phyloP scores from a whole-genome alignment of 2,797 vertebrate species.

The Ambastaia sidthimunki region DNA sequence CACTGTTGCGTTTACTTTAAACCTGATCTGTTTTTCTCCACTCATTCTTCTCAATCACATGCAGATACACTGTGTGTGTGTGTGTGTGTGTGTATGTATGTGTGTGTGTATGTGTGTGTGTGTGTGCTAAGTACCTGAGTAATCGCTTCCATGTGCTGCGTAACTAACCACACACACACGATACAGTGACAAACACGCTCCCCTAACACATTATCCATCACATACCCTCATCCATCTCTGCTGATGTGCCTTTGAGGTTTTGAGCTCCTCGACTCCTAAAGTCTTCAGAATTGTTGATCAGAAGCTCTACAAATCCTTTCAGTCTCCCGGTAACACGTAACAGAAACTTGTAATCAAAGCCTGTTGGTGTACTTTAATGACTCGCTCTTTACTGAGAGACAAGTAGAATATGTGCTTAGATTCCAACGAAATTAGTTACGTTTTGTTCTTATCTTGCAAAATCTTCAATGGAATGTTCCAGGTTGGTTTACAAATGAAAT shows the following conservation, averaged over 20 bases:
- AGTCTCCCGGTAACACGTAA: constrained; percentile 1
- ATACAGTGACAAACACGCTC: constrained; percentile 16
- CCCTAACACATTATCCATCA: constrained; percentile 25
- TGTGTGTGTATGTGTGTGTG: constrained; percentile 11
- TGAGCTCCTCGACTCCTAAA: constrained; percentile 31
- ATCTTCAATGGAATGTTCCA: not conserved
- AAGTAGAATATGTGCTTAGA: not conserved
- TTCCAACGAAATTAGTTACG: not conserved
- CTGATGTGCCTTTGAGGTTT: constrained; percentile 47
- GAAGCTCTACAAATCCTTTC: not conserved
- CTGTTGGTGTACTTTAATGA: constrained; percentile 25
- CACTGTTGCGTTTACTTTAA: not conserved
- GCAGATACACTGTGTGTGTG: not conserved
- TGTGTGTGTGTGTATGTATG: constrained; percentile 14
- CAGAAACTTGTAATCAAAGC: constrained; percentile 25
- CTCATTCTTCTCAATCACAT: constrained; percentile 21
- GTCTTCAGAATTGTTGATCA: constrained; percentile 1
- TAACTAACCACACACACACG: constrained; percentile 30
- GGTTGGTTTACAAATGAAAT: not conserved
- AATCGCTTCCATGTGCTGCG: constrained; percentile 57
- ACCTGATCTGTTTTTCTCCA: constrained; percentile 22
- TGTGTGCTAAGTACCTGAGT: constrained; percentile 29
- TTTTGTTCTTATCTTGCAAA: not conserved
- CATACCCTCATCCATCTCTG: constrained; percentile 33
- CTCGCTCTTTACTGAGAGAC: not conserved